Evolutionary conservation across 2,113 vertebrate species (phyloP).

Genomic region (Tretioscincus oriximinensis): DNA sequence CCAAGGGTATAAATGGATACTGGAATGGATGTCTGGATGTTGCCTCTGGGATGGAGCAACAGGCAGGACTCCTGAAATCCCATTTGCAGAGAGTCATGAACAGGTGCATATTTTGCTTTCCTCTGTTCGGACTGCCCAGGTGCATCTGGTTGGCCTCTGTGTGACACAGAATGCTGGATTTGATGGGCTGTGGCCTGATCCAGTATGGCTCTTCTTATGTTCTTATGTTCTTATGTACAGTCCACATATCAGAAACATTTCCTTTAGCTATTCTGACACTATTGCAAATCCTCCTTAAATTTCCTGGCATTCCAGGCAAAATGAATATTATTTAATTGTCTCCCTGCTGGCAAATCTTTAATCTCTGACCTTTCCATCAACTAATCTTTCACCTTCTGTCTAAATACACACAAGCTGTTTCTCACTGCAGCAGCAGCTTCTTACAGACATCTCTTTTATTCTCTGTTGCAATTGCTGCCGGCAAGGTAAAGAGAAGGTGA

Average conservation of each 20-base stretch:
- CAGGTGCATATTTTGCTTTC: too few species aligned
- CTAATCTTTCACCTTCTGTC: conserved; percentile 39
- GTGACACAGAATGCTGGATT: too few species aligned
- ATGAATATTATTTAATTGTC: conserved; percentile 28
- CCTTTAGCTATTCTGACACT: conserved; percentile 14
- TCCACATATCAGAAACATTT: background rate
- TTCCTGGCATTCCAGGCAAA: conserved; percentile 21
- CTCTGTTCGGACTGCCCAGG: too few species aligned
- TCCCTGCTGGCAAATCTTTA: conserved; percentile 33
- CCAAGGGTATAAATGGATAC: too few species aligned
- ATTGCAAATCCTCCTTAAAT: conserved; percentile 11
- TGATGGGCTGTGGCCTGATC: too few species aligned
- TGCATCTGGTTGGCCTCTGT: too few species aligned
- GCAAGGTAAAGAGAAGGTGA: background rate
- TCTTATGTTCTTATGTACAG: too few species aligned
- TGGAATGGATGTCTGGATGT: too few species aligned
- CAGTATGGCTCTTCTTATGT: too few species aligned
- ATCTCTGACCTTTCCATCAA: conserved; percentile 4
- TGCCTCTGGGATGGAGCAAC: too few species aligned
- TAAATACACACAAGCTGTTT: conserved; percentile 33
- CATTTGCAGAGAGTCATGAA: too few species aligned
- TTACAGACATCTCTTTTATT: conserved; percentile 11
- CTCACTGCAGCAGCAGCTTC: conserved; percentile 21
- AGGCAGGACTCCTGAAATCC: too few species aligned
- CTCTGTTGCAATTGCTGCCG: background rate